phyloP scores from a whole-genome alignment of 2,113 vertebrate genomes.

The Puntigrus tetrazona region DNA sequence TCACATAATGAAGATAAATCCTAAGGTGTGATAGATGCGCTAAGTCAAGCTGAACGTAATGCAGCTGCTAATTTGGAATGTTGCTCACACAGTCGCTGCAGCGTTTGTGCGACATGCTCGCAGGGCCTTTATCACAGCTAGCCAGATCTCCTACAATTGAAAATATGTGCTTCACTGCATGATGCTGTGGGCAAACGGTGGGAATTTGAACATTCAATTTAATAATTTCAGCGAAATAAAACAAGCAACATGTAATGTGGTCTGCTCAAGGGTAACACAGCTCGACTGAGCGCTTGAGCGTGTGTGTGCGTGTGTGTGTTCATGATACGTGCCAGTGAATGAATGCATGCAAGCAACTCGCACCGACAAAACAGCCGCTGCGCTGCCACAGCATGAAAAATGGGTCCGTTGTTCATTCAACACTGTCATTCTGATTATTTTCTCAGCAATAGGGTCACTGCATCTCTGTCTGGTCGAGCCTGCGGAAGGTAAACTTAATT shows the following conservation, averaged over 20 bases:
- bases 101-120: not conserved
- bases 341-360: not conserved
- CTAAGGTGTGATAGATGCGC: slow-evolving; percentile 13
- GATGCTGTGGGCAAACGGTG: slow-evolving; percentile 41
- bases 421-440: slow-evolving; percentile 43
- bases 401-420: not conserved
- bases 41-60: not conserved
- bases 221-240: not conserved
- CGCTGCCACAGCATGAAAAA: not conserved
- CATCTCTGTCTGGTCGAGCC: slow-evolving; percentile 66
- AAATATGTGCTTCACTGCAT: slow-evolving; percentile 42
- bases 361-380: not conserved
- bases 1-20: slow-evolving; percentile 21
- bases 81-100: slow-evolving; percentile 25
- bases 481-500: slow-evolving; percentile 77
- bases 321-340: not conserved
- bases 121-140: slow-evolving; percentile 32
- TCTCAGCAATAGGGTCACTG: slow-evolving; percentile 68
- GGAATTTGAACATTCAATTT: slow-evolving; percentile 28
- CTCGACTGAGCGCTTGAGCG: not conserved
- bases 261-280: slow-evolving; percentile 5
- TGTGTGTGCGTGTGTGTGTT: not conserved
- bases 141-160: slow-evolving; percentile 11
- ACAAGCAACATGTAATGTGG: slow-evolving; percentile 12
- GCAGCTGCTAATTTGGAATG: slow-evolving; percentile 42